Conservation (phyloP, 2,113 vertebrate species). For the Eptatretus burgeri region DNA sequence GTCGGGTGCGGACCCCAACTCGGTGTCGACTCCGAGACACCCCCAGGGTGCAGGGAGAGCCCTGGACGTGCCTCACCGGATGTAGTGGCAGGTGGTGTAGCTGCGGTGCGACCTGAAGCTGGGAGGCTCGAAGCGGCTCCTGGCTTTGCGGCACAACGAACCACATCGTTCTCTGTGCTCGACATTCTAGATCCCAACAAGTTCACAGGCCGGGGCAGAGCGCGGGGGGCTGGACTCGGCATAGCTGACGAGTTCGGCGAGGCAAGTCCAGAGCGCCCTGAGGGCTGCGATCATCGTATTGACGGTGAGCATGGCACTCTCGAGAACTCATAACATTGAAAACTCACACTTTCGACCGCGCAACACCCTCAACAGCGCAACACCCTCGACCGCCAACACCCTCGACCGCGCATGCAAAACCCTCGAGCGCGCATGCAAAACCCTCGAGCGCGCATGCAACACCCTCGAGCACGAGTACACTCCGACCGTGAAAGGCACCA, state of each 20-base stretch:
- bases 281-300: no score
- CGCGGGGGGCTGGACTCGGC: slow-evolving; percentile 15
- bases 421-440: no score
- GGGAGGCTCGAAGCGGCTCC: slow-evolving; percentile 15
- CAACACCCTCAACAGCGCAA: no score
- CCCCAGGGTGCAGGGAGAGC: slow-evolving; percentile 22
- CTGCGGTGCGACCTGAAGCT: slow-evolving; percentile 28
- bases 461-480: no score
- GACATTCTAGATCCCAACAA: slow-evolving; percentile 90
- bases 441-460: no score
- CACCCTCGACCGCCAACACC: no score
- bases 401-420: no score
- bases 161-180: slow-evolving; percentile 78
- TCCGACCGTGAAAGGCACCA: no score
- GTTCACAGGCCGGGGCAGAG: slow-evolving; percentile 29
- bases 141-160: slow-evolving; percentile 27
- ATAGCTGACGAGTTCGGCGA: slow-evolving; percentile 17
- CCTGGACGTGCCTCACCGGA: slow-evolving; percentile 20
- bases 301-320: no score
- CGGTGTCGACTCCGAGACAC: not conserved
- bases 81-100: slow-evolving; percentile 12
- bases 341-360: no score
- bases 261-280: slow-evolving; percentile 13
- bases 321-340: no score
- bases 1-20: not conserved